Percentiles rank a stretch among this genome's conserved stretches.
These are phyloP conservation scores for Apteryx mantelli DNA, from an alignment of 2,113 vertebrate genomes.

Conservation along the genomic window DNA sequence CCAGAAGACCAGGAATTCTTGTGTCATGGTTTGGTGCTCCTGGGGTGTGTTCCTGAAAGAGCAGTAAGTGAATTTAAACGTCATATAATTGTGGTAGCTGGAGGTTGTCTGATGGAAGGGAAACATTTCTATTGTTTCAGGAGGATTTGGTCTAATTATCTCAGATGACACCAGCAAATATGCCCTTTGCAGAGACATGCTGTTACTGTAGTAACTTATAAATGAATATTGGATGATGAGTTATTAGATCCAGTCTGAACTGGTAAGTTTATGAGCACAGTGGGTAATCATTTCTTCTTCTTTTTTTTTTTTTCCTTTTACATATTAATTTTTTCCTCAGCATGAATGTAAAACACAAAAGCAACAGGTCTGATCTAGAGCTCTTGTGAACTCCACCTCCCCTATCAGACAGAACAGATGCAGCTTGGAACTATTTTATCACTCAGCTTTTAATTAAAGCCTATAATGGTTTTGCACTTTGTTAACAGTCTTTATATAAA, in stretches of 20 bases:
- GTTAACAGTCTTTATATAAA: background rate
- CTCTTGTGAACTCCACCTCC: background rate
- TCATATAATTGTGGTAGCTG: constrained; percentile 25
- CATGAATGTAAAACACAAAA: constrained; percentile 8
- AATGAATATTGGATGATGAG: constrained; percentile 69
- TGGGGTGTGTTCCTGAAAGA: background rate
- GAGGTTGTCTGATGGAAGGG: constrained; percentile 7
- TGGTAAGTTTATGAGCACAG: constrained; percentile 55
- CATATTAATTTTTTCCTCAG: background rate
- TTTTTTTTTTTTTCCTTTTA: background rate
- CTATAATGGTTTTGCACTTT: constrained; percentile 14
- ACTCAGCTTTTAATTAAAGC: constrained; percentile 37
- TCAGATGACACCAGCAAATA: constrained; percentile 58
- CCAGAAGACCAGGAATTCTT: background rate
- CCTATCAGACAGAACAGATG: constrained; percentile 35
- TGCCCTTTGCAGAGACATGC: constrained; percentile 55
- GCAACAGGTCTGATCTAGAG: constrained; percentile 13
- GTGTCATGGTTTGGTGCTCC: background rate
- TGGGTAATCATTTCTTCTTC: constrained; percentile 20
- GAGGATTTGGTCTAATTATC: constrained; percentile 66
- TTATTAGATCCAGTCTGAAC: constrained; percentile 55
- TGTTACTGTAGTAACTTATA: constrained; percentile 70
- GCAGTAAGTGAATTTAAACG: background rate
- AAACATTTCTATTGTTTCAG: constrained; percentile 36
- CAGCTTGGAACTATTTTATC: constrained; percentile 3